phyloP scores from a whole-genome alignment of 2,888 invertebrate species.

The Ferdinandea cuprea region DNA sequence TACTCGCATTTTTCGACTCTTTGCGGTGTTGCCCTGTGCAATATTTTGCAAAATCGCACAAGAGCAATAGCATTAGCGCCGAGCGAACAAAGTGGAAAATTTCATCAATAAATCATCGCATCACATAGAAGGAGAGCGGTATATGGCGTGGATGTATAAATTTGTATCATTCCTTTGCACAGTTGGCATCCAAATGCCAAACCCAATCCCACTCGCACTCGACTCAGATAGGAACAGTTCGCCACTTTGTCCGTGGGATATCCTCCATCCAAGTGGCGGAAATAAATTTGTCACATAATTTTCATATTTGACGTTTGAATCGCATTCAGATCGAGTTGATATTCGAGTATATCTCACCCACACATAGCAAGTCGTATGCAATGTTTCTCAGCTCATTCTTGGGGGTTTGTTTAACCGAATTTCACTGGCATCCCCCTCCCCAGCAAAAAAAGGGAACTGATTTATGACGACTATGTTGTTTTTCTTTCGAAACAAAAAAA shows the following conservation, averaged over 20 bases:
- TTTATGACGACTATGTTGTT: constrained; percentile 47
- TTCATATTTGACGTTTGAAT: constrained; percentile 58
- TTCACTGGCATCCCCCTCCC: neutral
- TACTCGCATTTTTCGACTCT: constrained; percentile 17
- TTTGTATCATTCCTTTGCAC: neutral
- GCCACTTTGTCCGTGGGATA: constrained; percentile 29
- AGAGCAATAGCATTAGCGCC: constrained; percentile 43
- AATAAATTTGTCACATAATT: constrained; percentile 68
- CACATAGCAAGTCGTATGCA: neutral
- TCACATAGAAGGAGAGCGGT: constrained; percentile 5
- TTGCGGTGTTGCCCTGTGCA: constrained; percentile 23
- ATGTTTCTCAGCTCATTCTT: neutral
- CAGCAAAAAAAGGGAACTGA: constrained; percentile 19
- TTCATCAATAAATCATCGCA: constrained; percentile 68
- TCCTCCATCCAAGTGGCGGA: constrained; percentile 42
- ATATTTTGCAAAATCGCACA: constrained; percentile 41
- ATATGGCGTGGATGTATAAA: constrained; percentile 3
- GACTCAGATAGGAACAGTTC: constrained; percentile 16
- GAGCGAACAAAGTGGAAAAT: constrained; percentile 52
- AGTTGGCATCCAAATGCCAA: neutral
- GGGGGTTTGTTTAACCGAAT: neutral
- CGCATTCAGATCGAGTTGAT: constrained; percentile 63
- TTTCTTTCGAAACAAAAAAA: constrained; percentile 45
- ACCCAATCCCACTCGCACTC: too few species aligned
- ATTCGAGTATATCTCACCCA: constrained; percentile 30